Percentiles rank a stretch among this genome's conserved stretches.
phyloP scores from a whole-genome alignment of 2,888 invertebrate genomes.

The Agrotis exclamationis region DNA sequence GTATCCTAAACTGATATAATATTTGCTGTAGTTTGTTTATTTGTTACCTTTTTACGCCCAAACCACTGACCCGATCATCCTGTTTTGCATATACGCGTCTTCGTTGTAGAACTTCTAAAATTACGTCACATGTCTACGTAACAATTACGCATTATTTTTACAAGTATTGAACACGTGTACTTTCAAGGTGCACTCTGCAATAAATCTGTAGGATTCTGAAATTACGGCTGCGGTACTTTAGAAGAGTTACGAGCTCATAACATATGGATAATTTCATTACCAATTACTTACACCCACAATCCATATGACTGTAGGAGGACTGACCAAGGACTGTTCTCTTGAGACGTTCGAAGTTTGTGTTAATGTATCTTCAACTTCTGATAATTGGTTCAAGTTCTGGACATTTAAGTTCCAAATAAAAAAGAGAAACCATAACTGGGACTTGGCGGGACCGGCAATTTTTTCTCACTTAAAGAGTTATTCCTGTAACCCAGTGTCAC shows the following conservation, averaged over 20 bases:
- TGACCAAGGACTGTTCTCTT: too few species aligned
- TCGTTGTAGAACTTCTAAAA: background rate
- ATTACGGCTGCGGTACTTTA: conserved; percentile 22
- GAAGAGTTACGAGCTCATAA: conserved; percentile 44
- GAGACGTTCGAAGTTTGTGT: too few species aligned
- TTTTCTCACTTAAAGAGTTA: too few species aligned
- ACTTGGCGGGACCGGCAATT: too few species aligned
- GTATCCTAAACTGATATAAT: background rate
- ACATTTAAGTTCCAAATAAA: background rate
- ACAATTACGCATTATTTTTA: conserved; percentile 29
- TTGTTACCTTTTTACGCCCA: too few species aligned
- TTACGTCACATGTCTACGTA: conserved; percentile 20
- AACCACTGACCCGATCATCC: too few species aligned
- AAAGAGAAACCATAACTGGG: too few species aligned
- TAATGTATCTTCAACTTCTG: too few species aligned
- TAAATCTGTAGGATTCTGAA: conserved; percentile 35
- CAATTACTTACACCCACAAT: background rate
- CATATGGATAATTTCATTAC: conserved; percentile 26
- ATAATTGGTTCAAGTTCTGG: background rate
- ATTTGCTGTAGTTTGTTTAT: background rate
- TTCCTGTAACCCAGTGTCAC: too few species aligned
- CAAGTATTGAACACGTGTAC: conserved; percentile 43
- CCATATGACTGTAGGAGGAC: too few species aligned
- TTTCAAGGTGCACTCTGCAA: conserved; percentile 39
- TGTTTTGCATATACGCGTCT: background rate